Percentiles rank a stretch among this genome's conserved stretches.
These are phyloP conservation scores for Eupithecia subfuscata DNA, from an alignment of 2,888 invertebrate species.

Conservation along the genomic window DNA sequence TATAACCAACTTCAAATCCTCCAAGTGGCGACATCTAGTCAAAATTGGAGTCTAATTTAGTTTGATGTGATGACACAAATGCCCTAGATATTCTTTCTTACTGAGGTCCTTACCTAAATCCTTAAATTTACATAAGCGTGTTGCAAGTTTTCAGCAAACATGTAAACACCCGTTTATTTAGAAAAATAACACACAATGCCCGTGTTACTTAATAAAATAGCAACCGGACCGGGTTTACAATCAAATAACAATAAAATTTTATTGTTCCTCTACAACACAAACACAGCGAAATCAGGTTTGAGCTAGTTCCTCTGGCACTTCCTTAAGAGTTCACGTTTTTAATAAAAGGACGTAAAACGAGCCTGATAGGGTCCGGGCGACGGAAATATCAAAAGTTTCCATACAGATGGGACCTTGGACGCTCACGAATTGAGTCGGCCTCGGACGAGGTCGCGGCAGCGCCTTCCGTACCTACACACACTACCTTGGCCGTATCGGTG, in stretches of 20 bases:
- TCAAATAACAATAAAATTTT: slow-evolving; percentile 9
- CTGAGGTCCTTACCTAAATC: neutral
- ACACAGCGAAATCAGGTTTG: slow-evolving; percentile 9
- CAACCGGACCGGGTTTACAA: slow-evolving; percentile 3
- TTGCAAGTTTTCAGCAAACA: neutral
- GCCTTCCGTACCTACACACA: slow-evolving; percentile 51
- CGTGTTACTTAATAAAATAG: neutral
- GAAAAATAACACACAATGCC: neutral
- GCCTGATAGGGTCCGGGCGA: neutral
- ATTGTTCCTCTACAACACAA: slow-evolving; percentile 4
- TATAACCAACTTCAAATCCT: too few species aligned
- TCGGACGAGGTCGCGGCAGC: slow-evolving; percentile 59
- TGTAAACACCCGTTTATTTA: neutral
- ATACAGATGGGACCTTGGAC: slow-evolving; percentile 67
- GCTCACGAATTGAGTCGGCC: slow-evolving; percentile 71
- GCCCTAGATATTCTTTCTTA: neutral
- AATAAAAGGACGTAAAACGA: neutral
- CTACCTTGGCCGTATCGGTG: neutral
- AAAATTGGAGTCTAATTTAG: too few species aligned
- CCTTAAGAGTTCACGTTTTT: slow-evolving; percentile 1
- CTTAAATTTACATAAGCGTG: neutral
- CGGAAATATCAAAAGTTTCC: slow-evolving; percentile 60
- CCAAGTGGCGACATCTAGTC: too few species aligned
- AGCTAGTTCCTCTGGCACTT: slow-evolving; percentile 8
- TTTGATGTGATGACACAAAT: too few species aligned